Conservation (phyloP, 1,140 invertebrate genomes). For the Mamestra configurata region DNA sequence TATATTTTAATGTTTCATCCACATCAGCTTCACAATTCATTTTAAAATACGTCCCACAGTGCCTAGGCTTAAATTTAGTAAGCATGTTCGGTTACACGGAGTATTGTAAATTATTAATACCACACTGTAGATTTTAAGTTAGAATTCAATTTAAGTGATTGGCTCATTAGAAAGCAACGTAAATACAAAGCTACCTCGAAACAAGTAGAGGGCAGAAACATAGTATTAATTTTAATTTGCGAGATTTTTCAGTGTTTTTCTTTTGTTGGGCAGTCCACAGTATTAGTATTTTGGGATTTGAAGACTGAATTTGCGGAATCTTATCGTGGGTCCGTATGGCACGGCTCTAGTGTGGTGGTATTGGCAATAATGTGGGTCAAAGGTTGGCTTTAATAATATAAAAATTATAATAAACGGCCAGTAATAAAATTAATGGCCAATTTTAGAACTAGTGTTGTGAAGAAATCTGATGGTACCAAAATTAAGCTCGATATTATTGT, state of each 20-base stretch:
- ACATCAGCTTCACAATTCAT: not conserved
- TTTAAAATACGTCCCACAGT: not conserved
- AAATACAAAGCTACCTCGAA: constrained; percentile 14
- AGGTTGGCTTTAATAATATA: constrained; percentile 1
- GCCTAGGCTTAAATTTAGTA: not conserved
- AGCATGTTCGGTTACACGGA: not conserved
- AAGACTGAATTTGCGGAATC: constrained; percentile 8
- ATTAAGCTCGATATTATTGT: too few relatives aligned
- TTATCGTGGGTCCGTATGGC: not conserved
- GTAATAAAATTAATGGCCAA: not conserved
- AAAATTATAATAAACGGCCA: not conserved
- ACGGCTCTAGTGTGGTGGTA: not conserved
- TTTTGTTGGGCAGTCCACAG: not conserved
- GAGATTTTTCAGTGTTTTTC: not conserved
- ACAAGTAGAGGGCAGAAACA: constrained; percentile 1
- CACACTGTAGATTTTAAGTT: not conserved
- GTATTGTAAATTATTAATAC: constrained; percentile 9
- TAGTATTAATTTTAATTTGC: constrained; percentile 3
- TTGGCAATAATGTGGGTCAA: not conserved
- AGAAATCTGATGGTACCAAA: too few relatives aligned
- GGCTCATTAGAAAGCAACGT: not conserved
- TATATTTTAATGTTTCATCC: not conserved
- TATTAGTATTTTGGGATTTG: constrained; percentile 6
- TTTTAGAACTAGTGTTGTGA: not conserved
- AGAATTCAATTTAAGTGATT: not conserved